These are phyloP conservation scores for Anticlea derivata DNA, from an alignment of 2,888 invertebrate species.

Conservation along the genomic window DNA sequence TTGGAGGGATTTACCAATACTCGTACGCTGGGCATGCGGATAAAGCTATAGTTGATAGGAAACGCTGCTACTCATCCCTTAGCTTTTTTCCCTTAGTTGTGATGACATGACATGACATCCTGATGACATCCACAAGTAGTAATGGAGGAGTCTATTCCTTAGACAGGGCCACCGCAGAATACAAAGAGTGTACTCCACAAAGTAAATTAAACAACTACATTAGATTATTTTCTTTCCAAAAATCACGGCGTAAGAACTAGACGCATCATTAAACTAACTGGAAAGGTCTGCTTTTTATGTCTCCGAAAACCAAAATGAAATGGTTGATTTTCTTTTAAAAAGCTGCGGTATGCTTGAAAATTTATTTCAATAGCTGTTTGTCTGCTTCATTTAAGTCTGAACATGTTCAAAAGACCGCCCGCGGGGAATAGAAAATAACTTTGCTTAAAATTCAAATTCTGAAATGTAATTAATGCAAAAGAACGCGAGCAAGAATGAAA, in stretches of 20 bases:
- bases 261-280: conserved; percentile 1
- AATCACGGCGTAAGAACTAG: background rate
- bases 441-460: conserved; percentile 19
- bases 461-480: conserved; percentile 21
- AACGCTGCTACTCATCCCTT: too few relatives aligned
- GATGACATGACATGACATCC: too few relatives aligned
- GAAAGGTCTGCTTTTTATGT: background rate
- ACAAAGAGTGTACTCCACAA: too few relatives aligned
- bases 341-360: background rate
- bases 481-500: background rate
- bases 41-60: too few relatives aligned
- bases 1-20: too few relatives aligned
- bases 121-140: too few relatives aligned
- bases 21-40: too few relatives aligned
- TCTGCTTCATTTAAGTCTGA: conserved; percentile 19
- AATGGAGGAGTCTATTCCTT: too few relatives aligned
- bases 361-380: conserved; percentile 15
- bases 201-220: too few relatives aligned
- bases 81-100: too few relatives aligned
- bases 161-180: too few relatives aligned
- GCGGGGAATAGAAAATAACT: conserved; percentile 17
- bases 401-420: conserved; percentile 18
- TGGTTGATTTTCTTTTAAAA: conserved; percentile 9
- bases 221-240: too few relatives aligned
- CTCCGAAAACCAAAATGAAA: background rate